Evolutionary conservation across 2,888 invertebrate genomes (phyloP).

Genomic region (Drosophila affinis): DNA sequence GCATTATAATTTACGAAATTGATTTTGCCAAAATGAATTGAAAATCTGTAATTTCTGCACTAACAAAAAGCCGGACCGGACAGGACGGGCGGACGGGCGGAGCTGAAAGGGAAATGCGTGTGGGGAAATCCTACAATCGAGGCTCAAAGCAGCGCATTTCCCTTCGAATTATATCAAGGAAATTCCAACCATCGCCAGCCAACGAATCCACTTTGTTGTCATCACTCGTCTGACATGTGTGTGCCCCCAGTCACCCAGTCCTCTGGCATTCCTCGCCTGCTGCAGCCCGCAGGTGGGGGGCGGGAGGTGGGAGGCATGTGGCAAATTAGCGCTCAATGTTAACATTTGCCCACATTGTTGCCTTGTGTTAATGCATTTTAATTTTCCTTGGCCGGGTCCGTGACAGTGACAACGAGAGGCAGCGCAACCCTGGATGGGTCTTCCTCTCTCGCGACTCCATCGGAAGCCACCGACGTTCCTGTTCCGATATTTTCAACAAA

Average conservation of each 20-base stretch:
- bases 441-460: neutral
- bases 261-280: neutral
- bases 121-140: too few relatives aligned
- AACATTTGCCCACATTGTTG: slow-evolving; percentile 74
- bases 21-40: slow-evolving; percentile 43
- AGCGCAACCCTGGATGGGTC: neutral
- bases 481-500: neutral
- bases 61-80: too few relatives aligned
- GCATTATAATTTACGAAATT: slow-evolving; percentile 66
- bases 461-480: too few relatives aligned
- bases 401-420: slow-evolving; percentile 1
- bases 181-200: neutral
- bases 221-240: too few relatives aligned
- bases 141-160: too few relatives aligned
- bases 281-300: neutral
- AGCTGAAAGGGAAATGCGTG: neutral
- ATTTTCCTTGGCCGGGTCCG: slow-evolving; percentile 40
- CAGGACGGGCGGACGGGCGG: too few relatives aligned
- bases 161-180: neutral
- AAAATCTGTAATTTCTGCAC: slow-evolving; percentile 15
- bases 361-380: slow-evolving; percentile 73
- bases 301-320: slow-evolving; percentile 13
- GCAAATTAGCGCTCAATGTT: slow-evolving; percentile 69
- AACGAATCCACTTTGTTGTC: too few relatives aligned
- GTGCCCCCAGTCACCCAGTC: neutral